phyloP scores from a whole-genome alignment of 2,797 vertebrate species.

The Anabas testudineus region DNA sequence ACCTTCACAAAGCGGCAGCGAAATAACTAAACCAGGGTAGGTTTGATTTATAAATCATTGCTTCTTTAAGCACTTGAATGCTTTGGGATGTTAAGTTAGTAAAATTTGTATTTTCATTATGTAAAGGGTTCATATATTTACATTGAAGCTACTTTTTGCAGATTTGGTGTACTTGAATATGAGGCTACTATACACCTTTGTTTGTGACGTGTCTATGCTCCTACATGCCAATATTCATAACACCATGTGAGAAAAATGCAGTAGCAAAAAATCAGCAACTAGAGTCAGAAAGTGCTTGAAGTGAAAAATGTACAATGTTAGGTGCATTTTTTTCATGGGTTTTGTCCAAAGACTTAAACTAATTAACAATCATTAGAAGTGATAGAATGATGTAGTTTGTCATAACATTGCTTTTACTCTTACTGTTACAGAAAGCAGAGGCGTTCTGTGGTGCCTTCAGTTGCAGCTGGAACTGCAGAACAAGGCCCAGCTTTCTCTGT shows the following conservation, averaged over 20 bases:
- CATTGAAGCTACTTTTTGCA: too few species aligned
- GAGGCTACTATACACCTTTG: too few species aligned
- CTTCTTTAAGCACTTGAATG: background rate
- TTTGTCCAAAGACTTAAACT: background rate
- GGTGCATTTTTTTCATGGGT: background rate
- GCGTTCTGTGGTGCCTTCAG: slow-evolving; percentile 38
- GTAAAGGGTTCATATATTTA: too few species aligned
- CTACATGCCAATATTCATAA: too few species aligned
- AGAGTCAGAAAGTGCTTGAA: background rate
- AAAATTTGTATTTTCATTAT: background rate
- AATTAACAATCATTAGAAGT: background rate
- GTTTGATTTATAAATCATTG: background rate
- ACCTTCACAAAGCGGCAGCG: slow-evolving; percentile 79
- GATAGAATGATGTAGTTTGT: background rate
- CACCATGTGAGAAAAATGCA: background rate
- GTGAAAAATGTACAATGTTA: too few species aligned
- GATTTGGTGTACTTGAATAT: too few species aligned
- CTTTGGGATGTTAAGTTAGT: background rate
- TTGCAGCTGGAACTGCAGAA: slow-evolving; percentile 64
- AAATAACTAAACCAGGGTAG: slow-evolving; percentile 65
- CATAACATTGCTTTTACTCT: background rate
- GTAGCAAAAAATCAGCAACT: background rate
- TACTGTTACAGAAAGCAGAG: slow-evolving; percentile 66
- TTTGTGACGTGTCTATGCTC: too few species aligned
- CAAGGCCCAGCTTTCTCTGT: slow-evolving; percentile 88